Evolutionary conservation across 2,797 vertebrate species (phyloP), one percentile per base, ranked within the genome.

Genomic region (Furcifer pardalis): DNA sequence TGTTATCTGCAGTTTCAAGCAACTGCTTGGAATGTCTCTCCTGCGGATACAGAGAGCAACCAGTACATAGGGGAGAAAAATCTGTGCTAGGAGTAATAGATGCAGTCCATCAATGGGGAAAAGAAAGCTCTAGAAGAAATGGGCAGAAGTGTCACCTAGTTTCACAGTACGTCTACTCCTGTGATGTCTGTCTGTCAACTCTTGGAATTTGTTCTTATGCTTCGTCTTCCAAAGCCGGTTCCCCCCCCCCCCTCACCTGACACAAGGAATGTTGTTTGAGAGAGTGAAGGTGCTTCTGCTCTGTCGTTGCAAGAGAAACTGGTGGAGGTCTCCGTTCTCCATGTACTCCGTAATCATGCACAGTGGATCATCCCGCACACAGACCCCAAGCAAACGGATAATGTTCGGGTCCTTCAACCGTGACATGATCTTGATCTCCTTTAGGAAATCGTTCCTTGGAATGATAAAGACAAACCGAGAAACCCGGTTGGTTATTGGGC

Each of bases 391-490:
- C 92, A 98, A 94, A n/a, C 96, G 96, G 93, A 97, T 97, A 94
- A 97, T 97, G 95, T 97, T 97, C 0, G 97, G 96, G 93, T 97
- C 95, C 73, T 97, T 97, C 78, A 97, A 96, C 1, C 97, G 96
- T 0, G 97, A 97, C 97, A 97, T 97, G 92, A 97, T 97, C 95
- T 97, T 97, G 79, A 97, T 97, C 84, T 97, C 97, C 92, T 97
- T 97, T 90, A 97, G 93, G 92, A 97, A 97, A 93, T 97, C 97
- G 37, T 97, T 97, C 92, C 97, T 97, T 87, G 12, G 77, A 35
- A 71, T 52, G 32, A 62, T 21, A 30, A 59, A 40, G 62, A 4
- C 6, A 77, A 1, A 10, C 21, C 9, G 21, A 27, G 7, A 27
- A 19, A 7, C 40, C 17, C 0, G n/a, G 44, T 6, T 32, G 6